phyloP scores from a whole-genome alignment of 1,140 invertebrate genomes.

The Polyergus mexicanus region DNA sequence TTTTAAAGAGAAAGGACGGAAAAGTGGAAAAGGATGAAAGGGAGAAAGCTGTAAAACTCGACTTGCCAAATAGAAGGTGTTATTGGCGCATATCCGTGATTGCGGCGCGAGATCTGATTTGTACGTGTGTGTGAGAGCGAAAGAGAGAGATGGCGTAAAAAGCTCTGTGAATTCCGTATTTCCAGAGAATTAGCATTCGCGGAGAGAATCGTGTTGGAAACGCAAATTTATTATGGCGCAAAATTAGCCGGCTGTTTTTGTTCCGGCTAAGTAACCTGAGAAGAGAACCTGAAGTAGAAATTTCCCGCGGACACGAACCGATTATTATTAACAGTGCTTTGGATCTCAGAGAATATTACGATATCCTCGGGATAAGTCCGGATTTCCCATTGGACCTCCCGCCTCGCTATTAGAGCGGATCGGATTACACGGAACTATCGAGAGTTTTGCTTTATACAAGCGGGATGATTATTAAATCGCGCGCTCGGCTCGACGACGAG shows the following conservation, averaged over 20 bases:
- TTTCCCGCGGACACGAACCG: not conserved
- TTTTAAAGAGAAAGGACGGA: constrained; percentile 16
- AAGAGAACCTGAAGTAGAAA: constrained; percentile 7
- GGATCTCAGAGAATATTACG: constrained; percentile 45
- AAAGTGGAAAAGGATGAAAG: not conserved
- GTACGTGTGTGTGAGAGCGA: not conserved
- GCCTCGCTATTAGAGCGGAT: constrained; percentile 5
- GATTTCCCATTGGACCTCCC: constrained; percentile 8
- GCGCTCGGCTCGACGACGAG: not conserved
- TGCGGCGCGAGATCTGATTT: not conserved
- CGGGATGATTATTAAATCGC: constrained; percentile 45
- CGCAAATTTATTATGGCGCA: constrained; percentile 42
- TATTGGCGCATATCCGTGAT: not conserved
- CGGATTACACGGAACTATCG: constrained; percentile 10
- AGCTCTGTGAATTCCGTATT: not conserved
- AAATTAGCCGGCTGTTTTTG: constrained; percentile 28
- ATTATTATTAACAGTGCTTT: constrained; percentile 54
- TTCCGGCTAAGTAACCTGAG: constrained; percentile 6
- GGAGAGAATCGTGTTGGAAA: constrained; percentile 17
- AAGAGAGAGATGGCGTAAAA: not conserved
- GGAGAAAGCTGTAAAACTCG: not conserved
- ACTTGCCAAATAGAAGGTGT: constrained; percentile 13
- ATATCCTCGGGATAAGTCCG: constrained; percentile 38
- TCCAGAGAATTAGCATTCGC: constrained; percentile 8
- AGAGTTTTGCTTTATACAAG: not conserved